These are phyloP conservation scores for Microchirus variegatus DNA, from an alignment of 2,797 vertebrate genomes.

Conservation along the genomic window DNA sequence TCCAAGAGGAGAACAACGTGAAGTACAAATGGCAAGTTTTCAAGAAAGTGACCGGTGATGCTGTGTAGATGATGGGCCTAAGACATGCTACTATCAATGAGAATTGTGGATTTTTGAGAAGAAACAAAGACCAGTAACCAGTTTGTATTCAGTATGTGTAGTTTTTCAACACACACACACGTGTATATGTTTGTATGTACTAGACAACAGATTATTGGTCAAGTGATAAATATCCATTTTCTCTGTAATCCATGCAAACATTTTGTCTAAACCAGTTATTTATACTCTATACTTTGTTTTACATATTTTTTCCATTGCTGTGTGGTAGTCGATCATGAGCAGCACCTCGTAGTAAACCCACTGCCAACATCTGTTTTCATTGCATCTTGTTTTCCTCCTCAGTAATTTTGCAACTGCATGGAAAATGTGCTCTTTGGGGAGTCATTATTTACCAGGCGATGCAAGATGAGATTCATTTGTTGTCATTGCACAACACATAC, in stretches of 20 bases:
- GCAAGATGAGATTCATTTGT: not conserved
- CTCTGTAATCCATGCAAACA: no score
- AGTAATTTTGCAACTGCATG: constrained; percentile 15
- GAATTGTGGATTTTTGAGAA: no score
- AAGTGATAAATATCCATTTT: no score
- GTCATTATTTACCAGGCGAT: constrained; percentile 20
- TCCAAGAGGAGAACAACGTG: constrained; percentile 85
- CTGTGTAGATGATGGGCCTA: not conserved
- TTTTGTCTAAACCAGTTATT: not conserved
- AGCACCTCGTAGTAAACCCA: not conserved
- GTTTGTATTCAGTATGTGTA: not conserved
- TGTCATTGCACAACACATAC: no score
- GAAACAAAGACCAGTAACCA: no score
- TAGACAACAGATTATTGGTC: no score
- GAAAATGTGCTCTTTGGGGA: constrained; percentile 31
- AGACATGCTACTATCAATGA: no score
- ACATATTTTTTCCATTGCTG: no score
- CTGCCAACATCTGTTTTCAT: not conserved
- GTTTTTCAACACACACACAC: not conserved
- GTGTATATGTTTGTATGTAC: no score
- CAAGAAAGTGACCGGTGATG: constrained; percentile 60
- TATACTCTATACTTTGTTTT: not conserved
- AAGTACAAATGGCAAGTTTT: constrained; percentile 83
- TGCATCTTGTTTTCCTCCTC: constrained; percentile 12
- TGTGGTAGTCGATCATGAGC: no score